These are phyloP conservation scores for Phaethornis superciliosus DNA, from an alignment of 2,113 vertebrate species.

Conservation along the genomic window DNA sequence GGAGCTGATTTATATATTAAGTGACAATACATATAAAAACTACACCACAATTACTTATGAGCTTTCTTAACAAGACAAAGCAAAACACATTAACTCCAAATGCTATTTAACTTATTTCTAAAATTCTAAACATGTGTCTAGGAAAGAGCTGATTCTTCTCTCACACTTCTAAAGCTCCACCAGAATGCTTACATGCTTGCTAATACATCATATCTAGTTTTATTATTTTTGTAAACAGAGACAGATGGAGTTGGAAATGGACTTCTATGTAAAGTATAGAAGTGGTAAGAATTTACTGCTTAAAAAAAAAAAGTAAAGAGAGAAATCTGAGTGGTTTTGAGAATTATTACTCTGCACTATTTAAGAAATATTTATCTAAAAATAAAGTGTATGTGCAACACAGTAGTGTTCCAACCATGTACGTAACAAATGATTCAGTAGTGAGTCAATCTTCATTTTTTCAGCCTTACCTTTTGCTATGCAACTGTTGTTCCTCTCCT, in stretches of 20 bases:
- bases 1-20: background rate
- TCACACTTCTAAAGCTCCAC: background rate
- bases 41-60: background rate
- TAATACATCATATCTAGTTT: background rate
- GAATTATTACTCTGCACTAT: background rate
- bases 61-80: background rate
- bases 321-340: background rate
- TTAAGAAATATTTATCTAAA: background rate
- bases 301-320: background rate
- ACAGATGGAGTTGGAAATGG: background rate
- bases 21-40: background rate
- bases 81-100: background rate
- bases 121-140: background rate
- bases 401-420: background rate
- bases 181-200: background rate
- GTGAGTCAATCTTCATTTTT: background rate
- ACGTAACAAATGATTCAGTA: background rate
- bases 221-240: background rate
- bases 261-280: background rate
- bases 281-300: background rate
- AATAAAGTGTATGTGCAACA: background rate
- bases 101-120: background rate
- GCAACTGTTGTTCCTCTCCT: constrained; percentile 88
- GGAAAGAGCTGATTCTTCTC: background rate
- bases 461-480: constrained; percentile 88